Evolutionary conservation across 2,797 vertebrate species (phyloP), one percentile per base, ranked within the genome.

Genomic region (Pseudochirops cupreus): DNA sequence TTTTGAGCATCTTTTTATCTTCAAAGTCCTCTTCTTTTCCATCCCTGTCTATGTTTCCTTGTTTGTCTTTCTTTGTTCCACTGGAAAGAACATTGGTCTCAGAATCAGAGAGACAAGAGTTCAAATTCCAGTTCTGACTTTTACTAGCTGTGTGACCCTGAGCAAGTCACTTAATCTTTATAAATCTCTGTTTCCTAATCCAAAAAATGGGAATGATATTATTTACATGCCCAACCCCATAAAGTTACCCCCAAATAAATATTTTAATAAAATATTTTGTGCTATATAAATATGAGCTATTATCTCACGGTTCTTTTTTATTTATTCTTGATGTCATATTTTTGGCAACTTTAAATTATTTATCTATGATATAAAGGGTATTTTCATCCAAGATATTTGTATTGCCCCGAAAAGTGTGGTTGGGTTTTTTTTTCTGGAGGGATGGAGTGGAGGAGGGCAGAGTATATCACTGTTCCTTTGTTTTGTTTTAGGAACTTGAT

Each of bases 401-500:
- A 52, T 7, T 2, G 82, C 16, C 31, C 14, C 57, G 92, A 14
- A 1, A 39, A 55, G 54, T 53, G 3, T 33, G 13, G 13, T n/a
- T 67, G 12, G 33, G 1, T 1, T 16, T 67, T 59, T 31, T 67
- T n/a, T 18, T 12, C 62, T n/a, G 13, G 16, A 4, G 31, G 62
- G 29, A 59, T 33, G 12, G 59, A 53, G 52, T n/a, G 3, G 24
- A 56, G 1, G 31, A 16, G 11, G 92, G 58, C 5, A 7, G 2
- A 2, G 6, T 39, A 9, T 82, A 21, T 9, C 67, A 82, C 6
- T 24, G 67, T 24, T 95, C 92, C 10, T 62, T 90, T 93, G 94
- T 55, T 91, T 59, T 52, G n/a, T 93, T 93, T 91, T 50, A 96
- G 46, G 82, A 96, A 92, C 94, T 92, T 93, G 26, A 28, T 82